Evolutionary conservation across 2,888 invertebrate genomes (phyloP), one percentile per base, ranked within the genome.

Genomic region (Erebia epiphron): DNA sequence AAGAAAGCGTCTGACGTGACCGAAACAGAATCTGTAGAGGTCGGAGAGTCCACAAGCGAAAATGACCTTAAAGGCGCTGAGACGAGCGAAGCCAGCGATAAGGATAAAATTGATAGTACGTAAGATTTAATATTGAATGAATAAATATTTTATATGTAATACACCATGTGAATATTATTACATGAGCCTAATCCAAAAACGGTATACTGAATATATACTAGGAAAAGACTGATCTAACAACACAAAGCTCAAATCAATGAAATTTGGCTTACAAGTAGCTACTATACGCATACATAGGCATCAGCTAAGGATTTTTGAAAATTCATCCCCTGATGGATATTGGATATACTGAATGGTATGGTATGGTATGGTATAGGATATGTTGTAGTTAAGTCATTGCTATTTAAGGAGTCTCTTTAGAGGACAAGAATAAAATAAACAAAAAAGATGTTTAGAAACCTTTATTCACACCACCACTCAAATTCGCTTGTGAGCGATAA

Each of bases 1-100:
- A 95, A 96, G 83, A 96, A 96, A 82, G 94, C 90, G 2, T 90
- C 94, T 5, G 89, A 89, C 4, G 84, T 81, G 0, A 75, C 80
- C 0, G 80, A 82, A 13, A 74, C 72, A 1, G 75, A 76, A 1
- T 56, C 74, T 2, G 57, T 67, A 7, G 80, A 18, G 18, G 62
- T 8, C 46, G 21, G 80, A 35, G 35, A 65, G 1, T 35, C 77
- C 26, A 63, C 75, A 1, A 71, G 49, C 26, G 71, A 74, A 66
- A 73, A 68, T 69, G 74, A 77, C 21, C 60, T 67, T n/a, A 74
- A 78, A 14, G 70, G 68, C 8, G 70, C 73, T n/a, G 69, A 62
- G 18, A 60, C 58, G 9, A 70, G 65, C 26, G 67, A 75, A 57
- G 61, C 63, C 1, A 68, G 71, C 1, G 58, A n/a, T 18, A 56